Evolutionary conservation across 2,797 vertebrate genomes (phyloP).

Genomic region (Myotis daubentonii): DNA sequence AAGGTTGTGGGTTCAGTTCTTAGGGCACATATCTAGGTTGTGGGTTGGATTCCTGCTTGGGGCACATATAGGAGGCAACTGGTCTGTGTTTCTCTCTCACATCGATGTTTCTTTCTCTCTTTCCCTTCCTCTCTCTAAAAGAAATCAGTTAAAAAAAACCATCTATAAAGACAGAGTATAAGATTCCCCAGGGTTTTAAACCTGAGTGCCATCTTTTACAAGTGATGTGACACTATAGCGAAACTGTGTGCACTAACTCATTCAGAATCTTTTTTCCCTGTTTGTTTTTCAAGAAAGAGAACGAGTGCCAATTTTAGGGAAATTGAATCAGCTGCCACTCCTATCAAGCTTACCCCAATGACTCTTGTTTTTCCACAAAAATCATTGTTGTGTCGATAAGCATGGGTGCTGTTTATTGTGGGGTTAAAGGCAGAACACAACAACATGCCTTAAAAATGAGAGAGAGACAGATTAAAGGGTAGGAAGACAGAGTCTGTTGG

Average conservation of each 20-base stretch:
- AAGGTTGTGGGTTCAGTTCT: not conserved
- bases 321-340: not conserved
- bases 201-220: slow-evolving; percentile 1
- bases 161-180: slow-evolving; percentile 32
- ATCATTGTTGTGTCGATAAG: not conserved
- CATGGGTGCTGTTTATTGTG: not conserved
- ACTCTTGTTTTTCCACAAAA: not conserved
- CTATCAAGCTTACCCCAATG: not conserved
- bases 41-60: not conserved
- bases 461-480: slow-evolving; percentile 28
- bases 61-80: not conserved
- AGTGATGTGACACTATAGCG: not conserved
- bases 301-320: not conserved
- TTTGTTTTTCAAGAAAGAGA: not conserved
- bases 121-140: not conserved
- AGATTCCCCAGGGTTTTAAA: slow-evolving; percentile 51
- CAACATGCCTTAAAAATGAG: slow-evolving; percentile 1
- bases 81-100: not conserved
- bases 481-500: not conserved
- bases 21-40: not conserved
- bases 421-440: slow-evolving; percentile 31
- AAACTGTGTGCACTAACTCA: not conserved
- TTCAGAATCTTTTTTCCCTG: not conserved
- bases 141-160: not conserved
- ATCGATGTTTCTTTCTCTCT: not conserved